Base-by-base conservation (phyloP, 2,797 vertebrate species). In the Oryzias sinensis region DNA sequence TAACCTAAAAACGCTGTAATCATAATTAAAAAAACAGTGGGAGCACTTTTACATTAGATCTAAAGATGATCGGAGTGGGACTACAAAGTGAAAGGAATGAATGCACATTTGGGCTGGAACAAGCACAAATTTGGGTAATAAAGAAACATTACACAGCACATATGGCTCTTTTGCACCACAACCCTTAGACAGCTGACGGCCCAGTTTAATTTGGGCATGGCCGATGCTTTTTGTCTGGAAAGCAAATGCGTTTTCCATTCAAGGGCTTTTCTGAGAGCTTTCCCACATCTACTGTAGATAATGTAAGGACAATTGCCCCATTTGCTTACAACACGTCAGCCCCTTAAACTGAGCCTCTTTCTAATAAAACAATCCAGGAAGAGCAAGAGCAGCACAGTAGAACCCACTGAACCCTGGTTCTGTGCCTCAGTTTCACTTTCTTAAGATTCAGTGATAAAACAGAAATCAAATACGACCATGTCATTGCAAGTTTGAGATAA, bases 231-330 rank as follows among this genome's bases (percentile, higher is more conserved):
- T 57, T 73, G 82, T 85, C 79, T 82, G 83, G 70, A 73, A 56
- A 56, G 4, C 87, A 86, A 83, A 70, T 84, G 82, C 50, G 20
- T 86, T 79, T 83, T 74, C 33, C 60, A 81, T 77, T 79, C 52
- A 77, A 50, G 24, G 50, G 64, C 50, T 61, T 44, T 45, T 43
- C 46, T 17, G 52, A 70, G 49, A 22, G 44, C 49, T 79, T 84
- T 82, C 77, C 76, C 9, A 79, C 72, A 74, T 82, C 58, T 14
- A 67, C 33, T 11, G 33, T 11, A 37, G 61, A 79, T 71, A 58
- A 60, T 54, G 49, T 59, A 18, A 74, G 71, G 74, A 71, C 49
- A 74, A 53, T 55, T 53, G 47, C 49, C 24, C 49, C 42, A 15
- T 53, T 70, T 11, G 4, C 59, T 74, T 65, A 58, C 76, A 72